Evolutionary conservation across 2,797 vertebrate species (phyloP).

Genomic region (Paguma larvata): DNA sequence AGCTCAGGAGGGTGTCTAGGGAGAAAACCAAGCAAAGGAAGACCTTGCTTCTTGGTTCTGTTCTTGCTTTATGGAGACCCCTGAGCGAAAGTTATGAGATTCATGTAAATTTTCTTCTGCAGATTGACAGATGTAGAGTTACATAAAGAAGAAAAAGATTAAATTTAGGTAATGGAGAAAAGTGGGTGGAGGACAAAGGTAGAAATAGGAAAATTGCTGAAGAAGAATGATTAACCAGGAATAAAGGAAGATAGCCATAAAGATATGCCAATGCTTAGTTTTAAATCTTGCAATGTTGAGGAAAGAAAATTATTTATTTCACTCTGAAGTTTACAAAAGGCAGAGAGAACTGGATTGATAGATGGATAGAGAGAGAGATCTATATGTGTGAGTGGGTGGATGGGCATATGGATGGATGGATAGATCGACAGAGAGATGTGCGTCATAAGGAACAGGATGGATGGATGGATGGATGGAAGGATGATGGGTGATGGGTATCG

Average conservation of each 20-base stretch:
- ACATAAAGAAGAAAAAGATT: background rate
- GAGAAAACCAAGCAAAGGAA: background rate
- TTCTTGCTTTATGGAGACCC: background rate
- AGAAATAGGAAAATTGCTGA: background rate
- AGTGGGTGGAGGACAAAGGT: background rate
- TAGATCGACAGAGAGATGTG: background rate
- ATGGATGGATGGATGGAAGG: background rate
- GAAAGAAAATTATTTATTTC: background rate
- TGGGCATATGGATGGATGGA: background rate
- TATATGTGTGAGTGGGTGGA: too few relatives aligned
- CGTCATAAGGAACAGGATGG: background rate
- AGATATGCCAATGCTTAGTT: background rate
- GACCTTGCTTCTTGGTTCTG: background rate
- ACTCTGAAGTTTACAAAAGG: background rate
- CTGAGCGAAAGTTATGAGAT: background rate
- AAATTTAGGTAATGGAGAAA: constrained; percentile 5
- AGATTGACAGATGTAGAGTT: background rate
- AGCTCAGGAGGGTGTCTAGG: too few relatives aligned
- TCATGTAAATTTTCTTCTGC: constrained; percentile 19
- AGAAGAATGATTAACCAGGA: background rate
- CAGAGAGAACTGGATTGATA: background rate
- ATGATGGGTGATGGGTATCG: background rate
- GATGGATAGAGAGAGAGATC: background rate
- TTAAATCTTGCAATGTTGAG: background rate
- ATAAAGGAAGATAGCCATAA: background rate